Conservation (phyloP, 2,113 vertebrate species). For the Daphoenositta chrysoptera region DNA sequence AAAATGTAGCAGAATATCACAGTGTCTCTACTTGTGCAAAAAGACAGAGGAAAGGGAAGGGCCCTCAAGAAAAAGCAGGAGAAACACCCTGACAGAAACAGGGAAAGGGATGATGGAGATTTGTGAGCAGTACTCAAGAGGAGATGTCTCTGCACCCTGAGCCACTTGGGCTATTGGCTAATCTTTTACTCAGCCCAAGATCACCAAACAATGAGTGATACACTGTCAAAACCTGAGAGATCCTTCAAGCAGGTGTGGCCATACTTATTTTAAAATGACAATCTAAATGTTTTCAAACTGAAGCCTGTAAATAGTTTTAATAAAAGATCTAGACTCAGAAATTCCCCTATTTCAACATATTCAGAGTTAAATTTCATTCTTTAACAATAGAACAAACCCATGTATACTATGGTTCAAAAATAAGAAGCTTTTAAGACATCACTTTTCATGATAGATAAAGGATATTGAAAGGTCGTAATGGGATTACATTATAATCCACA, state of each 20-base stretch:
- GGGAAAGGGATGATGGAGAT: not conserved
- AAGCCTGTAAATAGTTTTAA: not conserved
- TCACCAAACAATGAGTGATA: not conserved
- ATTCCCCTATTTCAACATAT: not conserved
- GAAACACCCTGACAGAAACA: not conserved
- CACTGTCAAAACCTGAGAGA: not conserved
- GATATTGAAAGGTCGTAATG: slow-evolving; percentile 21
- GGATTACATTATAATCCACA: slow-evolving; percentile 57
- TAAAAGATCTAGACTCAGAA: not conserved
- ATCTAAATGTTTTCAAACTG: not conserved
- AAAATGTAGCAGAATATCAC: not conserved
- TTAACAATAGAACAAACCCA: not conserved
- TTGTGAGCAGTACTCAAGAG: not conserved
- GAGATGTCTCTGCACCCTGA: not conserved
- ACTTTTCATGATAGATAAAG: slow-evolving; percentile 34
- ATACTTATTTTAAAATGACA: not conserved
- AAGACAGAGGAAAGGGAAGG: not conserved
- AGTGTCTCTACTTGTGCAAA: not conserved
- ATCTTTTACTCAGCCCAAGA: not conserved
- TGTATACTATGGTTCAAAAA: not conserved
- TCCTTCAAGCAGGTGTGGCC: not conserved
- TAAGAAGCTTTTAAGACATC: not conserved
- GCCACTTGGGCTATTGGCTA: not conserved
- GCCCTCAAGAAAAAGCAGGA: not conserved
- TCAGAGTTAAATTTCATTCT: not conserved